A percentile compares a stretch with the other conserved stretches of the same genome.
These are phyloP conservation scores for Sphinx pinastri DNA, from an alignment of 2,888 invertebrate species.

Conservation along the genomic window DNA sequence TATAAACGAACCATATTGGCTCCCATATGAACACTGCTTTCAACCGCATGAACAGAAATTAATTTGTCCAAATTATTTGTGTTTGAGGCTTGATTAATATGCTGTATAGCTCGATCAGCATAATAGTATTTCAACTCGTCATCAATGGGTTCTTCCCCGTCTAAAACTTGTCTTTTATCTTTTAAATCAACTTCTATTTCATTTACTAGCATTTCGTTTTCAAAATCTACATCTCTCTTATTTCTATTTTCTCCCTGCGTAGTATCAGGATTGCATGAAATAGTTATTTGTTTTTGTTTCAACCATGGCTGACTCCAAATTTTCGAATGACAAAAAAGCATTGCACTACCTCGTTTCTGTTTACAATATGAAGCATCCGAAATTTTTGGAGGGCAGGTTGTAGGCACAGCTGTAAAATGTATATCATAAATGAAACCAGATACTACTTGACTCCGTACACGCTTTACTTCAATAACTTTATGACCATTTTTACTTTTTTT, in stretches of 20 bases:
- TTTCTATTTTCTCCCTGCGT: background rate
- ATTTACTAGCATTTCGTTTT: background rate
- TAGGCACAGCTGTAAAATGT: conserved; percentile 52
- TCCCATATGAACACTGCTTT: conserved; percentile 57
- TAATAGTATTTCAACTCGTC: conserved; percentile 65
- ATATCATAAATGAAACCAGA: conserved; percentile 56
- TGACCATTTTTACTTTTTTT: conserved; percentile 40
- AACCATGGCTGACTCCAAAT: conserved; percentile 84
- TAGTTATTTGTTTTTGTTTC: conserved; percentile 58
- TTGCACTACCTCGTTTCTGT: conserved; percentile 34
- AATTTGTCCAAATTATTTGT: conserved; percentile 66
- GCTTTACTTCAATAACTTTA: conserved; percentile 51
- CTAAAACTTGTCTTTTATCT: conserved; percentile 49
- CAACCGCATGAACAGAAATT: conserved; percentile 58
- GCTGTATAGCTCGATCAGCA: conserved; percentile 58
- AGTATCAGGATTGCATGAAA: conserved; percentile 52
- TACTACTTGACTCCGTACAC: conserved; percentile 50
- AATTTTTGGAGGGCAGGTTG: conserved; percentile 39
- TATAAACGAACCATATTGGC: conserved; percentile 61
- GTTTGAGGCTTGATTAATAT: conserved; percentile 52
- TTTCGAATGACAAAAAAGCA: conserved; percentile 69
- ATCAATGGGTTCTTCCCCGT: conserved; percentile 59
- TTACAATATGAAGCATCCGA: conserved; percentile 39
- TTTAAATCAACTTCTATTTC: conserved; percentile 23
- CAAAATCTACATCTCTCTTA: conserved; percentile 2